phyloP scores from a whole-genome alignment of 2,888 invertebrate species.

The Bombylius major region DNA sequence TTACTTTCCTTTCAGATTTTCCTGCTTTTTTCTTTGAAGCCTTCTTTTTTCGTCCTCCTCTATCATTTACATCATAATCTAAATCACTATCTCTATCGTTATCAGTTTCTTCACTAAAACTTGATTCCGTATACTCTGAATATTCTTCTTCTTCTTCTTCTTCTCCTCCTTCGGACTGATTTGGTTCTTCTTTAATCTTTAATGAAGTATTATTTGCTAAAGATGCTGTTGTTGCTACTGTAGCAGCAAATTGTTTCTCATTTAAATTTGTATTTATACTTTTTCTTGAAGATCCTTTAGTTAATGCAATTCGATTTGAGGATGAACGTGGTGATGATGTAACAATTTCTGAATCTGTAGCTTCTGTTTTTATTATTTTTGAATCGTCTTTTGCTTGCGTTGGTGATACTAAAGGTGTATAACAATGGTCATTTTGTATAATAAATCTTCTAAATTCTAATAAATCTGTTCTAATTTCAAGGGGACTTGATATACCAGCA shows the following conservation, averaged over 20 bases:
- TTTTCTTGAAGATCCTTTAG: background rate
- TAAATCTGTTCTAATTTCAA: conserved; percentile 27
- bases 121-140: conserved; percentile 40
- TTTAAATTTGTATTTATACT: conserved; percentile 1
- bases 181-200: conserved; percentile 1
- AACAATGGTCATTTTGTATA: conserved; percentile 69
- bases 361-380: conserved; percentile 1
- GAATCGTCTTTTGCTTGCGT: conserved; percentile 35
- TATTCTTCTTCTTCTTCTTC: conserved; percentile 37
- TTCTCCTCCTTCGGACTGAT: conserved; percentile 10
- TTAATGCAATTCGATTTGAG: too few relatives aligned
- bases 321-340: too few relatives aligned
- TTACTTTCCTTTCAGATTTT: background rate
- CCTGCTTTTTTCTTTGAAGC: conserved; percentile 9
- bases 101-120: conserved; percentile 39
- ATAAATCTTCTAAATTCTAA: conserved; percentile 34
- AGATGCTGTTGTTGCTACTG: conserved; percentile 3
- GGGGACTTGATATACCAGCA: conserved; percentile 29
- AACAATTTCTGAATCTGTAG: background rate
- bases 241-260: background rate
- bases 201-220: conserved; percentile 14
- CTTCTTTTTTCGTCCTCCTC: conserved; percentile 24
- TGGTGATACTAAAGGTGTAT: conserved; percentile 57
- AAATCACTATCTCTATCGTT: conserved; percentile 49
- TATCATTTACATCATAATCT: conserved; percentile 47